Evolutionary conservation across 2,888 invertebrate species (phyloP), one percentile per base, ranked within the genome.

Genomic region (Nasonia oneida): DNA sequence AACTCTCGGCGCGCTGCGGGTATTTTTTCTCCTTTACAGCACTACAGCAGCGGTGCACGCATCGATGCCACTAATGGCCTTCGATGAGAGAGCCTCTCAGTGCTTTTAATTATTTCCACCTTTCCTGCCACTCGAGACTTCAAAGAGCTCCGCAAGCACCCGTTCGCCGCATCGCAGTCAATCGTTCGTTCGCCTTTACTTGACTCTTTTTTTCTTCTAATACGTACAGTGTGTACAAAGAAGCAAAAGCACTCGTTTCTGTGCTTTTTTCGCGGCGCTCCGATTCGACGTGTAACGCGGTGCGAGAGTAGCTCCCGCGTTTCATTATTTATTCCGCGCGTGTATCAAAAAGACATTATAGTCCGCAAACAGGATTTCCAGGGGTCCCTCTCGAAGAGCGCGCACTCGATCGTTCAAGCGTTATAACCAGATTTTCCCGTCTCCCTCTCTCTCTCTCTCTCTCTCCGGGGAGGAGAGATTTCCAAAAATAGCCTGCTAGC

Each of bases 71-170:
- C 90, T 90, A 90, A 90, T 90, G 89, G 90, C 86, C 89, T 90
- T 91, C 89, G 88, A 88, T 86, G 89, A 90, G 89, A 90, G 89
- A 90, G 89, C 42, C 89, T 91, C 90, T 91, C 90, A 89, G 90
- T 90, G 89, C 90, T 91, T 91, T 92, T 90, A 91, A 92, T 92
- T 92, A 92, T 92, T 91, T 91, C 89, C 90, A 90, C 89, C 90
- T 90, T 89, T 90, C 87, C 88, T 90, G 87, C 87, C 84, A 84
- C 77, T 70, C 78, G 70, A 78, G 83, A 87, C 87, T 85, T 87
- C 81, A 87, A 87, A 87, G 85, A 85, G 75, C 15, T 71, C 6
- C 57, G 2, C 14, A 39, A 29, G 37, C n/a, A 76, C 80, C 77
- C 47, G 47, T 83, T 79, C 64, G 67, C 57, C 8, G 23, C 75